Conservation (phyloP, 1,140 invertebrate genomes). For the Samia ricini region DNA sequence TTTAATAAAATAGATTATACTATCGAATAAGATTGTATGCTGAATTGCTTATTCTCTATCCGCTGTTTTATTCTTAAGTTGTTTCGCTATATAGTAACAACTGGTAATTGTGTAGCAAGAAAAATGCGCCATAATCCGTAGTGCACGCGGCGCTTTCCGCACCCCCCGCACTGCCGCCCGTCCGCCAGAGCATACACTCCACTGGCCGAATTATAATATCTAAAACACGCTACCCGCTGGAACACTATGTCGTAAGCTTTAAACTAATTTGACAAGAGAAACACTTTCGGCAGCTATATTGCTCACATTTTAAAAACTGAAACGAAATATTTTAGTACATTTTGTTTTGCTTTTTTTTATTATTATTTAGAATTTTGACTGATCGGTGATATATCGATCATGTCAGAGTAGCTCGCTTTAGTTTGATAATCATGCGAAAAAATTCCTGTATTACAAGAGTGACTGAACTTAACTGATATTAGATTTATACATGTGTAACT, state of each 20-base stretch:
- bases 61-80: constrained; percentile 11
- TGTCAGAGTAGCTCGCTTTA: too few relatives aligned
- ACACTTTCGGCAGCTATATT: neutral
- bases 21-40: too few relatives aligned
- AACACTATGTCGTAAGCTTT: neutral
- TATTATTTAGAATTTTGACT: neutral
- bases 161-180: neutral
- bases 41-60: neutral
- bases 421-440: too few relatives aligned
- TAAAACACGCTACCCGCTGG: neutral
- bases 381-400: too few relatives aligned
- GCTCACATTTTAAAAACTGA: neutral
- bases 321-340: neutral
- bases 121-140: constrained; percentile 21
- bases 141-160: constrained; percentile 1
- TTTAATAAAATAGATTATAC: too few relatives aligned
- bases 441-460: too few relatives aligned
- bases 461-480: too few relatives aligned
- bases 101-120: constrained; percentile 24
- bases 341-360: neutral
- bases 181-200: neutral
- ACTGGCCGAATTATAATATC: neutral
- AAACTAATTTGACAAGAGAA: constrained; percentile 6
- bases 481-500: too few relatives aligned
- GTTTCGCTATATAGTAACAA: constrained; percentile 9